These are phyloP conservation scores for Atractosteus spatula DNA, from an alignment of 2,113 vertebrate species.

Conservation along the genomic window DNA sequence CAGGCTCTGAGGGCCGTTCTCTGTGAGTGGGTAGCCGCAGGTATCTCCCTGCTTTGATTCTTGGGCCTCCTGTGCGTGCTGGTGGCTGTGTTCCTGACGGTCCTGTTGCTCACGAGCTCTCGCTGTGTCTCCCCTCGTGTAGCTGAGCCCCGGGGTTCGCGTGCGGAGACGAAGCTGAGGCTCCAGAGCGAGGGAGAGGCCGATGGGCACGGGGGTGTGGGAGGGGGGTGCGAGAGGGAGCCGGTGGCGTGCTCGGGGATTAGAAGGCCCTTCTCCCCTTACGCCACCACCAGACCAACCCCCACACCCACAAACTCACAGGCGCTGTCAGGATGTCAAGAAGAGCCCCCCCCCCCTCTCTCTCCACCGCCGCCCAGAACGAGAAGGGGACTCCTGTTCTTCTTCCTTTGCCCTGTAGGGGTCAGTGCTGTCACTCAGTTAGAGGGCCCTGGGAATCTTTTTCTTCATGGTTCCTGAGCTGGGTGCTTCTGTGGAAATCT, in stretches of 20 bases:
- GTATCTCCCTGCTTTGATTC: too few species aligned
- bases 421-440: not conserved
- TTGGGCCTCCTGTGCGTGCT: too few species aligned
- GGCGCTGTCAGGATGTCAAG: not conserved
- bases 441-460: not conserved
- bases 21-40: too few species aligned
- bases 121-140: constrained; percentile 35
- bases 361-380: not conserved
- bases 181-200: constrained; percentile 37
- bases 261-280: not conserved
- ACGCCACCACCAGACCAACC: not conserved
- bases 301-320: not conserved
- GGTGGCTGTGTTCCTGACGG: too few species aligned
- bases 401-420: not conserved
- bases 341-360: not conserved
- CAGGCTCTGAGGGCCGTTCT: too few species aligned
- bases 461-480: not conserved
- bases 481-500: not conserved
- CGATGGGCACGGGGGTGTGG: constrained; percentile 38
- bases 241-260: too few species aligned
- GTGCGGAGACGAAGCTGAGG: constrained; percentile 24
- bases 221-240: not conserved
- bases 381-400: not conserved
- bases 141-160: constrained; percentile 60
- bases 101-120: not conserved